Conservation (phyloP, 2,797 vertebrate genomes). For the Kryptolebias ocellatus region DNA sequence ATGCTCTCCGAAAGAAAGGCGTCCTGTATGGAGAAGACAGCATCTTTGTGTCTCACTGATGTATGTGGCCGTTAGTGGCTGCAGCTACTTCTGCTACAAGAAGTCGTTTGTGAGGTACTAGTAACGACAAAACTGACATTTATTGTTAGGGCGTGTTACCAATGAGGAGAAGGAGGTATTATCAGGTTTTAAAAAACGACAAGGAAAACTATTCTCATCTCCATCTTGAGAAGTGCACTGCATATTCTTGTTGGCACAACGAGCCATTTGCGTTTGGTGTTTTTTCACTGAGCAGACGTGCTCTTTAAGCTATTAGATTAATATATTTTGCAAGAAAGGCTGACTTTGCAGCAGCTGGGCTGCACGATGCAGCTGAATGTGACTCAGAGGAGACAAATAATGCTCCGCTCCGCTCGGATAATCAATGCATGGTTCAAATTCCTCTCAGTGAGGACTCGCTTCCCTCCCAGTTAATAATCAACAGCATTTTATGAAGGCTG, state of each 20-base stretch:
- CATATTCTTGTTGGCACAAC: slow-evolving; percentile 21
- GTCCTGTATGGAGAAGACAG: slow-evolving; percentile 71
- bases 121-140: slow-evolving; percentile 13
- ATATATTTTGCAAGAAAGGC: slow-evolving; percentile 46
- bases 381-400: slow-evolving; percentile 35
- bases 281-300: slow-evolving; percentile 4
- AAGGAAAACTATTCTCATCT: slow-evolving; percentile 10
- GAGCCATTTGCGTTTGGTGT: slow-evolving; percentile 22
- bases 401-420: slow-evolving; percentile 41
- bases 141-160: background rate
- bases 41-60: slow-evolving; percentile 63
- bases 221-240: slow-evolving; percentile 34
- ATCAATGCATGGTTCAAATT: slow-evolving; percentile 70
- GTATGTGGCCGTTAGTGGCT: slow-evolving; percentile 41
- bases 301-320: slow-evolving; percentile 22
- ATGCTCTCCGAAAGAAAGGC: slow-evolving; percentile 67
- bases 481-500: slow-evolving; percentile 54
- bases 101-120: slow-evolving; percentile 32
- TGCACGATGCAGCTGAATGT: slow-evolving; percentile 40
- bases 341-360: slow-evolving; percentile 14
- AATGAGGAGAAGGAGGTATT: no score
- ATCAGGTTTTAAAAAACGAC: slow-evolving; percentile 12
- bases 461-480: slow-evolving; percentile 74
- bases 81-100: slow-evolving; percentile 45
- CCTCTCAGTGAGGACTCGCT: slow-evolving; percentile 52